Evolutionary conservation across 2,113 vertebrate species (phyloP).

Genomic region (Esox niger): DNA sequence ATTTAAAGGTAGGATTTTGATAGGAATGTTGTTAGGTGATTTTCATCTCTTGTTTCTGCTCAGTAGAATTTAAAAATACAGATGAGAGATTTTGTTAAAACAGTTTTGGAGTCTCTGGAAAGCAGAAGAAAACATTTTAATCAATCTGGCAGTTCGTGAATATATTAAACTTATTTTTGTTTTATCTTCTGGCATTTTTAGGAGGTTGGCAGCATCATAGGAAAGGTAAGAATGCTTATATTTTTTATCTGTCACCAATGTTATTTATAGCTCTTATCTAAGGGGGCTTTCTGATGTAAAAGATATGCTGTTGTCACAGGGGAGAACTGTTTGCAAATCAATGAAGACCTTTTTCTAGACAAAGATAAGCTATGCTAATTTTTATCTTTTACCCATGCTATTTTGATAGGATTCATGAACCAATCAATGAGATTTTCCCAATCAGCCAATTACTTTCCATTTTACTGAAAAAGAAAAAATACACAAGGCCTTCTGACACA

Average conservation of each 20-base stretch:
- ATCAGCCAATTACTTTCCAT: background rate
- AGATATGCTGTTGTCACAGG: background rate
- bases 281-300: background rate
- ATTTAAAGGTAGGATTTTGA: no score
- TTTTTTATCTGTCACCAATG: background rate
- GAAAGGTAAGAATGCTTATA: slow-evolving; percentile 63
- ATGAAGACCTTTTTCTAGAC: slow-evolving; percentile 6
- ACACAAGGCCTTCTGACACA: slow-evolving; percentile 29
- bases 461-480: slow-evolving; percentile 27
- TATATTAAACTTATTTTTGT: slow-evolving; percentile 1
- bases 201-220: slow-evolving; percentile 77
- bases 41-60: no score
- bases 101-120: background rate
- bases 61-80: no score
- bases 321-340: slow-evolving; percentile 4
- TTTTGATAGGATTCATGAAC: slow-evolving; percentile 21
- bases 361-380: background rate
- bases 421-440: slow-evolving; percentile 5
- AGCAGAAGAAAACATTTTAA: slow-evolving; percentile 6
- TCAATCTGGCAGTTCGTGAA: background rate
- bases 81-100: no score
- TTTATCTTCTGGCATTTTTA: slow-evolving; percentile 45
- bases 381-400: background rate
- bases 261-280: background rate
- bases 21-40: no score